phyloP scores from a whole-genome alignment of 2,797 vertebrate genomes.

The Enteromius trimaculatus region DNA sequence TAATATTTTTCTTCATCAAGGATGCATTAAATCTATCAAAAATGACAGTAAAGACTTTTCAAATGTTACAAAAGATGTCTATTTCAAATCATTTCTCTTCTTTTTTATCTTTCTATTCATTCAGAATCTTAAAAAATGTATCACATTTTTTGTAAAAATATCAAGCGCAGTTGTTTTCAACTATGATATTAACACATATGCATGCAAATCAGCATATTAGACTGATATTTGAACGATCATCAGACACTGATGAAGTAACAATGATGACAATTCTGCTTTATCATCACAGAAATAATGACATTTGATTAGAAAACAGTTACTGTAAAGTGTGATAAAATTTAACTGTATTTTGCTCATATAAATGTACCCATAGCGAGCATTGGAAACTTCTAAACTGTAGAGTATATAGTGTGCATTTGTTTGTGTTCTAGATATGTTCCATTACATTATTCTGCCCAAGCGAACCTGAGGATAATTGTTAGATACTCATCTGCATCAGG shows the following conservation, averaged over 20 bases:
- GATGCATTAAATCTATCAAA: no score
- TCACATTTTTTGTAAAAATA: background rate
- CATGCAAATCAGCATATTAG: background rate
- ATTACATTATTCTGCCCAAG: conserved; percentile 2
- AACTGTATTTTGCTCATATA: background rate
- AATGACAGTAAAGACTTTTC: background rate
- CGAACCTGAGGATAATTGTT: conserved; percentile 40
- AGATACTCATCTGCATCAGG: conserved; percentile 24
- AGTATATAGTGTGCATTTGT: background rate
- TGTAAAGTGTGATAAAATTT: background rate
- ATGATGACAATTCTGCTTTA: background rate
- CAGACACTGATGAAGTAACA: background rate
- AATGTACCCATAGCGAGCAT: background rate
- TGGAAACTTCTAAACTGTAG: background rate
- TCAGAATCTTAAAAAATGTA: background rate
- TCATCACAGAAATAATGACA: background rate
- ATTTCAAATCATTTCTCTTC: background rate
- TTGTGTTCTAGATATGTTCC: conserved; percentile 16
- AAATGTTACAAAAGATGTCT: background rate
- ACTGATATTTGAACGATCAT: background rate
- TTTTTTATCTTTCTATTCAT: background rate
- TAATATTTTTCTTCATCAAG: background rate
- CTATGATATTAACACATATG: background rate
- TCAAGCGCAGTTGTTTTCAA: background rate
- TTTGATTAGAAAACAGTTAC: background rate